phyloP scores from a whole-genome alignment of 2,113 vertebrate genomes.

The Piaya cayana region DNA sequence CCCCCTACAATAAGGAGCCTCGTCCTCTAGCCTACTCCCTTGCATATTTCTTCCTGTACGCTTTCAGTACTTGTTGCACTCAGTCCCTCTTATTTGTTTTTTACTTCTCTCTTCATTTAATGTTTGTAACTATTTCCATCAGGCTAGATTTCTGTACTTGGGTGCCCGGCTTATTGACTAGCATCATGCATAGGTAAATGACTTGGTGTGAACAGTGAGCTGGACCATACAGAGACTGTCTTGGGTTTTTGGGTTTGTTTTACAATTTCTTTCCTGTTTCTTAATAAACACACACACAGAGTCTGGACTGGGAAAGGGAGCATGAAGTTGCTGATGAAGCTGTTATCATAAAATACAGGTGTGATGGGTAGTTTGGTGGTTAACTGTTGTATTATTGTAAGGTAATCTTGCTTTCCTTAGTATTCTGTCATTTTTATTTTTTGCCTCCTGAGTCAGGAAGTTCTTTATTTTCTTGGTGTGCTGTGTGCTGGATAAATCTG shows the following conservation, averaged over 20 bases:
- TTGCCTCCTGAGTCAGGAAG: not conserved
- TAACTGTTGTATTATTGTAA: not conserved
- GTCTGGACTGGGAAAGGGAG: not conserved
- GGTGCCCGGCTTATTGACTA: not conserved
- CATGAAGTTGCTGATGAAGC: not conserved
- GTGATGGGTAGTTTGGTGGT: accelerated
- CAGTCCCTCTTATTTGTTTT: not conserved
- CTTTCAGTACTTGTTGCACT: not conserved
- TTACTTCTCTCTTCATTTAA: not conserved
- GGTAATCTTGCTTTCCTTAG: not conserved
- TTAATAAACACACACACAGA: not conserved
- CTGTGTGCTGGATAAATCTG: not conserved
- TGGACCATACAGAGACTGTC: not conserved
- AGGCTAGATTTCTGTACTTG: not conserved
- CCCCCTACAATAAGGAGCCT: not conserved
- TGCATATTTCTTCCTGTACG: not conserved
- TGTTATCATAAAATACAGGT: not conserved
- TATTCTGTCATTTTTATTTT: not conserved
- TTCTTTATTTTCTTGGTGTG: not conserved
- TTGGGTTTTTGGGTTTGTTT: not conserved
- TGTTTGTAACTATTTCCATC: not conserved
- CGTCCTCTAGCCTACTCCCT: not conserved
- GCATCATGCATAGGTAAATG: not conserved
- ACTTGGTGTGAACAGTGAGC: not conserved
- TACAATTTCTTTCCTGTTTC: not conserved